Evolutionary conservation across 2,113 vertebrate genomes (phyloP).

Genomic region (Proteles cristata): DNA sequence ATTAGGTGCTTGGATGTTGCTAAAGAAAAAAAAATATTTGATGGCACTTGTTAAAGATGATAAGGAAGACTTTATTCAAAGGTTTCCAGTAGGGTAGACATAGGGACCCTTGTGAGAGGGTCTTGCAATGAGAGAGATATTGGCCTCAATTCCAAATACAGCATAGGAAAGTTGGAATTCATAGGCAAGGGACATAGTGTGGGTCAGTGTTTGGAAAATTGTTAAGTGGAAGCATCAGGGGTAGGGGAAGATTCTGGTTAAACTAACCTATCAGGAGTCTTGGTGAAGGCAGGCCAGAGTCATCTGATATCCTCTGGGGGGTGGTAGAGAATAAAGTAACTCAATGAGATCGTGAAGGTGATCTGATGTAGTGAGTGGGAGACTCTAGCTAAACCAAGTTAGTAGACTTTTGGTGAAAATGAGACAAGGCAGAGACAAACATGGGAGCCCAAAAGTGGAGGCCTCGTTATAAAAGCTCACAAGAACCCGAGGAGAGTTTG

Average conservation of each 20-base stretch:
- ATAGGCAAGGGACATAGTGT: not conserved
- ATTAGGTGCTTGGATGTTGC: not conserved
- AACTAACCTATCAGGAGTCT: not conserved
- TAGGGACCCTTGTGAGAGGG: not conserved
- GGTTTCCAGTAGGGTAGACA: not conserved
- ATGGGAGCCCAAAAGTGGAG: not conserved
- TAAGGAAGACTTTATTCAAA: not conserved
- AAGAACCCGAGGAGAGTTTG: not conserved
- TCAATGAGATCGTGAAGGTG: not conserved
- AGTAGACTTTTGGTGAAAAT: not conserved
- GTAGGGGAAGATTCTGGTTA: not conserved
- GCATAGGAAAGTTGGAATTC: not conserved
- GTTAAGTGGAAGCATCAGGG: not conserved
- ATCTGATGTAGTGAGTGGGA: not conserved
- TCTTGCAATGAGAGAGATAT: not conserved
- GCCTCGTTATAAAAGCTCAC: not conserved
- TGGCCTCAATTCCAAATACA: not conserved
- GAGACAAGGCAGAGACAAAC: not conserved
- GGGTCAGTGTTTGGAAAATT: not conserved
- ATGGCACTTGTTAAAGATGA: not conserved
- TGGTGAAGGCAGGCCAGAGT: not conserved
- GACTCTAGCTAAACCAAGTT: not conserved
- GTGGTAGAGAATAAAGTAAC: not conserved
- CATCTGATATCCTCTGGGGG: not conserved
- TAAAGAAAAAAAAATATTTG: not conserved